phyloP scores from a whole-genome alignment of 2,797 vertebrate genomes.

The Chromis chromis region DNA sequence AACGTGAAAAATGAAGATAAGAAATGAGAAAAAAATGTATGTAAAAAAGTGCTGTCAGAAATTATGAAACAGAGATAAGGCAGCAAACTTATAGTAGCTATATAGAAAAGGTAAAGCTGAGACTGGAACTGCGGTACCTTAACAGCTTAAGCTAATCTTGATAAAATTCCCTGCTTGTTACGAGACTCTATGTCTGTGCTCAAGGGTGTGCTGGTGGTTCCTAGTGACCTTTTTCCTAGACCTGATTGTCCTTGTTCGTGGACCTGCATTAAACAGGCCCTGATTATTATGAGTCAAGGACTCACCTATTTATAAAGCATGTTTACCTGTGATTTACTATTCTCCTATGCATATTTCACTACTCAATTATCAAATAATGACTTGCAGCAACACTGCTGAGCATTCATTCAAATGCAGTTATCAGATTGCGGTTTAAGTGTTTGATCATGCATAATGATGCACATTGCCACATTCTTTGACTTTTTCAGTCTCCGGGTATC shows the following conservation, averaged over 20 bases:
- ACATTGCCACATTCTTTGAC: conserved; percentile 2
- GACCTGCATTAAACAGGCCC: background rate
- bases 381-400: background rate
- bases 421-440: no score
- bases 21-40: background rate
- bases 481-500: background rate
- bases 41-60: background rate
- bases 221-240: background rate
- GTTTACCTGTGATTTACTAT: background rate
- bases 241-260: background rate
- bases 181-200: background rate
- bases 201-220: background rate
- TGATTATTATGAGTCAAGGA: background rate
- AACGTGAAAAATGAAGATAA: background rate
- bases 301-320: background rate
- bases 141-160: no score
- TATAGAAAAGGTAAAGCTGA: no score
- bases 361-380: background rate
- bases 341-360: background rate
- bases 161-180: no score
- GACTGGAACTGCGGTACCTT: no score
- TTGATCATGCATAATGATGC: background rate
- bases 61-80: no score
- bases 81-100: no score
- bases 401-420: background rate